Conservation (phyloP, 2,113 vertebrate species). For the Megaceryle maxima region DNA sequence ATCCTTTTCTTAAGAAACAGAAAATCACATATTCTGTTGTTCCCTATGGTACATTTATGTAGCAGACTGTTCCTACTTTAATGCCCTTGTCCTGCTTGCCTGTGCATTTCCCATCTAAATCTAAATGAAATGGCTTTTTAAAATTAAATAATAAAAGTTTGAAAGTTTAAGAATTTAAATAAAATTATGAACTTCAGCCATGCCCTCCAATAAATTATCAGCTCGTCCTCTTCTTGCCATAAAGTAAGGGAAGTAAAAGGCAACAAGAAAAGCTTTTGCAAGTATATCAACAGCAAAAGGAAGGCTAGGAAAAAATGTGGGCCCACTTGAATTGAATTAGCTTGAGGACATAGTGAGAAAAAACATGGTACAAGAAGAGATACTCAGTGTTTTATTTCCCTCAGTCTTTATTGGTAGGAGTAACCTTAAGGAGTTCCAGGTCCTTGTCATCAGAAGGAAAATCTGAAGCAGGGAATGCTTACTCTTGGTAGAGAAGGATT, state of each 20-base stretch:
- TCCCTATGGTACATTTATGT: background rate
- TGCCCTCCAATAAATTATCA: background rate
- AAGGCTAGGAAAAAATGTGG: background rate
- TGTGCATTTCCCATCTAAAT: background rate
- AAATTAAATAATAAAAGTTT: background rate
- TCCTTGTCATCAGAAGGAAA: background rate
- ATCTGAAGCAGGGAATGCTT: background rate
- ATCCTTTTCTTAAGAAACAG: background rate
- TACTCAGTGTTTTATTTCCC: background rate
- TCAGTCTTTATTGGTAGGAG: background rate
- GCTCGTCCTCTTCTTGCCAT: background rate
- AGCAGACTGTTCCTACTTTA: background rate
- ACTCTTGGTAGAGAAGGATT: rapidly evolving
- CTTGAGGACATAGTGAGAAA: background rate
- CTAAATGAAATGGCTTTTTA: background rate
- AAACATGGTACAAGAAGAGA: background rate
- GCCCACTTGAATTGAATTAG: background rate
- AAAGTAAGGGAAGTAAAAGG: background rate
- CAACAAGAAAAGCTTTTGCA: background rate
- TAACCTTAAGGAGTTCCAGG: background rate
- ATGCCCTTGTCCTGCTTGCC: too few relatives aligned
- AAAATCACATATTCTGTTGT: background rate
- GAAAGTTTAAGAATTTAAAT: background rate
- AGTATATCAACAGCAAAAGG: background rate
- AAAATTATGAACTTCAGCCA: background rate